These are phyloP conservation scores for Bubo scandiacus DNA, from an alignment of 2,113 vertebrate genomes.

Conservation along the genomic window DNA sequence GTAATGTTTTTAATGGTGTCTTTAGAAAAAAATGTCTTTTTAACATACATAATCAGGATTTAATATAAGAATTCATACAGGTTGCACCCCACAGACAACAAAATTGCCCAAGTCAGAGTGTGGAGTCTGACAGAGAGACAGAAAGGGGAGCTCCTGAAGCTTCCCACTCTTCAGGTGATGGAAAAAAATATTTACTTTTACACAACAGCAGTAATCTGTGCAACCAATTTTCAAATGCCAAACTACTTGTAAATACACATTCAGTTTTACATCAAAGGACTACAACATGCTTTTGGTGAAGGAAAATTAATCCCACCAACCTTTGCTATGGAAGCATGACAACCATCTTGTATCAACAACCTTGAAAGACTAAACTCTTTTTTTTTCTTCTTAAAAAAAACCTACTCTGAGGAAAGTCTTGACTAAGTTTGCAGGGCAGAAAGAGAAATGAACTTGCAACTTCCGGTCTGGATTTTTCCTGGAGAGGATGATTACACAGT, in stretches of 20 bases:
- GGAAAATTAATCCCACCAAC: not conserved
- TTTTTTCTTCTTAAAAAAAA: not conserved
- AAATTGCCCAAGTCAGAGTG: not conserved
- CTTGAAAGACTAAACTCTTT: not conserved
- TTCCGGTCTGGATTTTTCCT: not conserved
- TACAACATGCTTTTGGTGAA: not conserved
- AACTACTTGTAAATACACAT: not conserved
- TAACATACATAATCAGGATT: constrained; percentile 29
- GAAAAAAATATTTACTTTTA: not conserved
- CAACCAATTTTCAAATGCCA: not conserved
- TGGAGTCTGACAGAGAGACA: not conserved
- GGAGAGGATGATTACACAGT: not conserved
- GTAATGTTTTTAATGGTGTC: not conserved
- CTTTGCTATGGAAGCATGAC: not conserved
- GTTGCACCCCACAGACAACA: not conserved
- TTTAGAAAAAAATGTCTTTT: not conserved
- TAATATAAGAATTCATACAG: constrained; percentile 21
- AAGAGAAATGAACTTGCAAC: not conserved
- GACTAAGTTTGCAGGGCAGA: not conserved
- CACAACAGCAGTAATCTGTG: not conserved
- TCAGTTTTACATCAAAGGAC: not conserved
- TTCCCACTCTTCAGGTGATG: fast-evolving
- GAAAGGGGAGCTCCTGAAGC: not conserved
- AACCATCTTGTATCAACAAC: not conserved
- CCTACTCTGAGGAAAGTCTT: not conserved